Conservation (phyloP, 2,113 vertebrate species). For the Cygnus buccinator region DNA sequence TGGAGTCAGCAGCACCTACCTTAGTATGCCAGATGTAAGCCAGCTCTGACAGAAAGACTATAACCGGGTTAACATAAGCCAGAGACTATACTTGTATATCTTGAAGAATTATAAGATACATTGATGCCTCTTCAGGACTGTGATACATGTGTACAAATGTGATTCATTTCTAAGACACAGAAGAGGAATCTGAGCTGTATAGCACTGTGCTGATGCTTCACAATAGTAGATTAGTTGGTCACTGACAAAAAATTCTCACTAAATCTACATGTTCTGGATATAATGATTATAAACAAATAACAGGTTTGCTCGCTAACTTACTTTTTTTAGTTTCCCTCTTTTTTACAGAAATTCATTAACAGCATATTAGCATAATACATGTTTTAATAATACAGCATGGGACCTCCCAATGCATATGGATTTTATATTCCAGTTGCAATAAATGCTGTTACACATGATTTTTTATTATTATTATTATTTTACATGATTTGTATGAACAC, state of each 20-base stretch:
- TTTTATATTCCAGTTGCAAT: not conserved
- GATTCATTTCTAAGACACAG: not conserved
- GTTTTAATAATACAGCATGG: not conserved
- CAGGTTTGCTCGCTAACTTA: not conserved
- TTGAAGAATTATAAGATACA: not conserved
- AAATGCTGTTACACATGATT: not conserved
- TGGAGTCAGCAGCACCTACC: not conserved
- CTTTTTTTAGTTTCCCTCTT: slow-evolving; percentile 8
- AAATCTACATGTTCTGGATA: not conserved
- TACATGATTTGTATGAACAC: not conserved
- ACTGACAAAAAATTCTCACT: not conserved
- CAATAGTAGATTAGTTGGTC: not conserved
- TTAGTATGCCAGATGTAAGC: not conserved
- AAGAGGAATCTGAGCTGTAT: not conserved
- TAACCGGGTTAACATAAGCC: not conserved
- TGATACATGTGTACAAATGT: not conserved
- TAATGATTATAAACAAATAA: not conserved
- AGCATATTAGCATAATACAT: not conserved
- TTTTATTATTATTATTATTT: not conserved
- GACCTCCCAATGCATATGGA: not conserved
- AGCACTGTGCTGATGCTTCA: not conserved
- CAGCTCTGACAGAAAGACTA: not conserved
- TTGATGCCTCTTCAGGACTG: not conserved
- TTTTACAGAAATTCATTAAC: not conserved
- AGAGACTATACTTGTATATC: not conserved